phyloP scores from a whole-genome alignment of 2,888 invertebrate species.

The Sesia bembeciformis region DNA sequence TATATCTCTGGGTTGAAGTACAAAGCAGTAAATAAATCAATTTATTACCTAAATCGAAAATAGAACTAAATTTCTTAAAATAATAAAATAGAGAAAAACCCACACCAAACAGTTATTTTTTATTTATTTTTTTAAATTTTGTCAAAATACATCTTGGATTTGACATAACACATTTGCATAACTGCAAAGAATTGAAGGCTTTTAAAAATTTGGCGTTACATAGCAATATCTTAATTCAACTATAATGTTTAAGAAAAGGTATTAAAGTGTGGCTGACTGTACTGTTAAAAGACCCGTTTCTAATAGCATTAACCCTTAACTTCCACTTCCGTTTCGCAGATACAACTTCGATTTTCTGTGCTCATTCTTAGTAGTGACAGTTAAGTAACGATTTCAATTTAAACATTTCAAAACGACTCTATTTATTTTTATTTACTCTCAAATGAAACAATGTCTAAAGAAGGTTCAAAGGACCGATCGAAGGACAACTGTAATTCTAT shows the following conservation, averaged over 20 bases:
- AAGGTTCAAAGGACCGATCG: constrained; percentile 26
- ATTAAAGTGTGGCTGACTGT: constrained; percentile 19
- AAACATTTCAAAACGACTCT: not conserved
- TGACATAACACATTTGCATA: too few relatives aligned
- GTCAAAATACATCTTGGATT: too few relatives aligned
- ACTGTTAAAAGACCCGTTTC: constrained; percentile 16
- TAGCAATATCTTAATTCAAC: too few relatives aligned
- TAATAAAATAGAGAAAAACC: too few relatives aligned
- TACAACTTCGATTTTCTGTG: constrained; percentile 42
- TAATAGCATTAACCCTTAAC: constrained; percentile 27
- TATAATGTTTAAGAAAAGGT: not conserved
- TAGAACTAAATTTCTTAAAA: too few relatives aligned
- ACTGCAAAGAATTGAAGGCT: too few relatives aligned
- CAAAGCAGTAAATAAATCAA: too few relatives aligned
- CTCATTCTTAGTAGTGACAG: constrained; percentile 54
- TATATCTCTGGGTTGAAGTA: too few relatives aligned
- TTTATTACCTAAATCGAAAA: too few relatives aligned
- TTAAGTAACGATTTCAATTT: constrained; percentile 38
- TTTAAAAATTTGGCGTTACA: too few relatives aligned
- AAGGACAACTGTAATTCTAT: constrained; percentile 60
- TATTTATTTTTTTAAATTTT: too few relatives aligned
- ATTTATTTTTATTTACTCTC: not conserved
- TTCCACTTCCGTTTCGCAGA: constrained; percentile 7
- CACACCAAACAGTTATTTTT: too few relatives aligned
- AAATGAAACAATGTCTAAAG: constrained; percentile 35